phyloP scores from a whole-genome alignment of 2,888 invertebrate species.

The Caenorhabditis becei region DNA sequence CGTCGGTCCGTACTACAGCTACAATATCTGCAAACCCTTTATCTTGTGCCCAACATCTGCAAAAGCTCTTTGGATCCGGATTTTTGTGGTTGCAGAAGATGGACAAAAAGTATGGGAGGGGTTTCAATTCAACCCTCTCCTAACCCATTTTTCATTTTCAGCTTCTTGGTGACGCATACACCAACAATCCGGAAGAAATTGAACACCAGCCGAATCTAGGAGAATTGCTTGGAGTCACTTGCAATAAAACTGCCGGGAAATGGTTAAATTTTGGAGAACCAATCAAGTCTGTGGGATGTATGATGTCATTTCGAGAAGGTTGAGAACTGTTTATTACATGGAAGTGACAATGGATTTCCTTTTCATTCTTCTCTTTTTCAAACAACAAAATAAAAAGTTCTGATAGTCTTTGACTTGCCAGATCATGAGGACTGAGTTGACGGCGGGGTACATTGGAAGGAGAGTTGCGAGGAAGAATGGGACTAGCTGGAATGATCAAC shows the following conservation, averaged over 20 bases:
- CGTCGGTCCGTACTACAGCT: not conserved
- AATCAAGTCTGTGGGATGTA: not conserved
- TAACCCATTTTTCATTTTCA: not conserved
- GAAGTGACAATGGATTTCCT: conserved; percentile 12
- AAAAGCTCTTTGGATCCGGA: not conserved
- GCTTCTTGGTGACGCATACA: not conserved
- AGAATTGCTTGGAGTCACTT: not conserved
- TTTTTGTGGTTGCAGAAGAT: not conserved
- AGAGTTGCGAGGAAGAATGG: conserved; percentile 33
- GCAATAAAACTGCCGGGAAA: not conserved
- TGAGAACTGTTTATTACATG: not conserved
- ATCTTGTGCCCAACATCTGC: not conserved
- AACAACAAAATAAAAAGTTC: conserved; percentile 12
- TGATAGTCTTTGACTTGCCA: conserved; percentile 46
- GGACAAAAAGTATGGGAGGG: not conserved
- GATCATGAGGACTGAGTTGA: conserved; percentile 27
- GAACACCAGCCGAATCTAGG: not conserved
- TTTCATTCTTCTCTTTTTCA: not conserved
- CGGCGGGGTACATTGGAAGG: conserved; percentile 40
- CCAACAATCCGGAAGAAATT: not conserved
- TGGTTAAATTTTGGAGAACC: not conserved
- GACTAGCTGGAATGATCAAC: conserved; percentile 14
- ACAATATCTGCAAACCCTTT: not conserved
- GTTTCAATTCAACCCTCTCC: not conserved
- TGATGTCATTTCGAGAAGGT: not conserved